Base-by-base conservation (phyloP, 2,888 invertebrate species). In the Asteroscopus sphinx region DNA sequence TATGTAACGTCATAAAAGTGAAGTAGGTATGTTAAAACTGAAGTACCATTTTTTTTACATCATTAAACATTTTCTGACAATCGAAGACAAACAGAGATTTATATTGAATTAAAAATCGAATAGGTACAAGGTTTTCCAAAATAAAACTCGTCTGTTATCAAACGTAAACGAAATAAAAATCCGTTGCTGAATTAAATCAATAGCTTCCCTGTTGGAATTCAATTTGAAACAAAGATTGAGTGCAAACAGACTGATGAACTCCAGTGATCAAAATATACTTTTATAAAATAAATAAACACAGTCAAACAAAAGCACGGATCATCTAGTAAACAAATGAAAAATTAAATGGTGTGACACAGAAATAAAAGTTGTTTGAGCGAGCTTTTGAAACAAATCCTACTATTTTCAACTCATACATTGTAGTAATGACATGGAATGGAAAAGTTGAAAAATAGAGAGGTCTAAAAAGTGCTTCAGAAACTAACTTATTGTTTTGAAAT, bases 201-300 rank as follows among this genome's bases (percentile, higher is more conserved):
- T 62, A 71, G 45, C 45, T 46, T 15, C 32, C 28, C 36, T 30
- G 62, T 57, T 55, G 33, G 46, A 57, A 71, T 63, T 60, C 62
- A 67, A 75, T 75, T 67, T 63, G 63, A 63, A 63, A 67, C 53
- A 64, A 62, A 76, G 59, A 73, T 62, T 57, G 40, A 52, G 62
- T 57, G 70, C 73, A 71, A 73, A 72, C 49, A 73, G 48, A 63
- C 62, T 62, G 68, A 72, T 62, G 67, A 75, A 58, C 32, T 37
- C 37, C 36, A 37, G 30, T 53, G 54, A 60, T 59, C 52, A 59
- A 53, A 58, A 71, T 49, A 66, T 39, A 54, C 41, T 61, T 72
- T 61, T 56, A 49, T 60, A 32, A 44, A 65, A 56, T 56, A 51
- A 55, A 71, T 58, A 54, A 6, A 6, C 7, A 41, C 32, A 48